Evolutionary conservation across 2,113 vertebrate genomes (phyloP), one percentile per base, ranked within the genome.

Genomic region (Lethenteron reissneri): DNA sequence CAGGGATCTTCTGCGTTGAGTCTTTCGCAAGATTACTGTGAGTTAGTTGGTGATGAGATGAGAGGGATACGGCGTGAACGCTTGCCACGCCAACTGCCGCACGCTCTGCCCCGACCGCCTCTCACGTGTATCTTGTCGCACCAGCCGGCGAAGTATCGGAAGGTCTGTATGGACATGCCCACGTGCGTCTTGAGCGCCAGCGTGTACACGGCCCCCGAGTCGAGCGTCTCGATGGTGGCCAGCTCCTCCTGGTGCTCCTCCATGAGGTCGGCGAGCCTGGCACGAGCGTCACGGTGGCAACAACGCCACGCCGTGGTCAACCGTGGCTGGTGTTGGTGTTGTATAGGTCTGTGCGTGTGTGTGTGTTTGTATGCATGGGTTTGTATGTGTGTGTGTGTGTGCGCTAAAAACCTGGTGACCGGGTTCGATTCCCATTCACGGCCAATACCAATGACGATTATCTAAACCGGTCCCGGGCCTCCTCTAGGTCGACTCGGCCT

Each of bases 131-230:
- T 87, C 79, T 87, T 87, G 80, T 87, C 86, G 72, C 86, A 87
- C 86, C 86, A 87, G 78, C 86, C 85, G 72, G 85, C 85, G 2
- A 87, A 87, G 75, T 87, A 87, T 77, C 85, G 78, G 78, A 87
- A 86, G 10, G 85, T 87, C 74, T 87, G 85, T 72, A 87, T 83
- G 64, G 86, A 87, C 86, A 87, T 87, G 75, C 86, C 86, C 7
- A 87, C 72, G 8, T 87, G 86, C 11, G 86, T 87, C 78, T 86
- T 87, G 76, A 87, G 78, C 62, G 86, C 86, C 74, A 87, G 74
- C n/a, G 86, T 87, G 70, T 87, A 87, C 73, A 87, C 84, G 41
- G 86, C 86, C 56, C 86, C 86, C 0, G 86, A 87, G 72, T 87
- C 85, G 0, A 87, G 75, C 57, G 84, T 77, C 70, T 87, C 86